These are phyloP conservation scores for Valencia hispanica DNA, from an alignment of 2,797 vertebrate species.

Conservation along the genomic window DNA sequence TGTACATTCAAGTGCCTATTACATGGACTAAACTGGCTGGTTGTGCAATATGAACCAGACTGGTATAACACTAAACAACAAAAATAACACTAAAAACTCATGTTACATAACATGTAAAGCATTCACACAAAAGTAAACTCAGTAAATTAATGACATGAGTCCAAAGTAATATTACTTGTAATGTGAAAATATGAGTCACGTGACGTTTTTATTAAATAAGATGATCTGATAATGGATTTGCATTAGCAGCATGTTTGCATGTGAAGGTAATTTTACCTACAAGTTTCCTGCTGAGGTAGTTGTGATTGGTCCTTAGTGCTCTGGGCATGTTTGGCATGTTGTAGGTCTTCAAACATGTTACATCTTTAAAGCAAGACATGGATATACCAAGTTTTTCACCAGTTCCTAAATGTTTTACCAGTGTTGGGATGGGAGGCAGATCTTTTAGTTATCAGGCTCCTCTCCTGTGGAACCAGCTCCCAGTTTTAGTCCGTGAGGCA, in stretches of 20 bases:
- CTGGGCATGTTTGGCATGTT: neutral
- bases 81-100: neutral
- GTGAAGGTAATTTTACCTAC: neutral
- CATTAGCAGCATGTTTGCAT: too few relatives aligned
- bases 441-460: too few relatives aligned
- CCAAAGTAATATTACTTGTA: neutral
- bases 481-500: too few relatives aligned
- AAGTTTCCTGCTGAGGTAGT: neutral
- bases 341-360: neutral
- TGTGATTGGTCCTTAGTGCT: neutral
- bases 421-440: too few relatives aligned
- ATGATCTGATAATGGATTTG: neutral
- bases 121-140: neutral
- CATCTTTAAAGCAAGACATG: neutral
- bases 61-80: neutral
- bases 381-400: neutral
- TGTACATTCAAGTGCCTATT: slow-evolving; percentile 16
- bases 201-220: neutral
- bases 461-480: too few relatives aligned
- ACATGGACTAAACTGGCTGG: neutral
- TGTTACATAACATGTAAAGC: neutral
- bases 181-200: neutral
- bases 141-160: neutral
- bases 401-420: neutral
- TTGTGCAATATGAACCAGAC: neutral